Conservation (phyloP, 2,888 invertebrate species). For the Archips crataeganus region DNA sequence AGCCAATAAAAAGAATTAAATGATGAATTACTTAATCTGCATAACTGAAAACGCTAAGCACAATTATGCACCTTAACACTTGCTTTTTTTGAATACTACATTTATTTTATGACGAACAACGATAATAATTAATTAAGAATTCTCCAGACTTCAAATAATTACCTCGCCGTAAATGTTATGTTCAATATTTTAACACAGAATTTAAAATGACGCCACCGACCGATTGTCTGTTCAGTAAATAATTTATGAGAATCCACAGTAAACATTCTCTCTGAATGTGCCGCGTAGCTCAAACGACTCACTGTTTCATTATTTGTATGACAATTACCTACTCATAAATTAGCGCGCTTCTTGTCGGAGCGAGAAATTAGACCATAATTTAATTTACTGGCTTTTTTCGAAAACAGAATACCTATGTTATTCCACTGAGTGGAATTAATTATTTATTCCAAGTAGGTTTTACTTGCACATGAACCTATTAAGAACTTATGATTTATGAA, state of each 20-base stretch:
- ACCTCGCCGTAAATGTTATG: not conserved
- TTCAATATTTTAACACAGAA: not conserved
- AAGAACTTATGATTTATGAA: too few species aligned
- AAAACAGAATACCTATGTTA: constrained; percentile 4
- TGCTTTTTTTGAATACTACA: not conserved
- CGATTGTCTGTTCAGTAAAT: not conserved
- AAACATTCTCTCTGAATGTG: not conserved
- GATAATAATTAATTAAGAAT: not conserved
- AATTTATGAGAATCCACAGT: not conserved
- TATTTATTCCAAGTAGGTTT: not conserved
- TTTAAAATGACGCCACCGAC: not conserved
- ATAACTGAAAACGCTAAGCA: too few species aligned
- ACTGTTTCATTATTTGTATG: constrained; percentile 2
- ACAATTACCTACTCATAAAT: not conserved
- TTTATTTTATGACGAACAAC: not conserved
- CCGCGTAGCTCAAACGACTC: not conserved
- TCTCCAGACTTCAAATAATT: not conserved
- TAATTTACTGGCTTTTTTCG: constrained; percentile 9
- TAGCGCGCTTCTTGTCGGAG: not conserved
- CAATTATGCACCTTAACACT: too few species aligned
- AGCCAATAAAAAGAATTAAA: too few species aligned
- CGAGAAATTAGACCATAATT: not conserved
- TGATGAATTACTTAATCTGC: not conserved
- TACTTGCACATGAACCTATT: too few species aligned
- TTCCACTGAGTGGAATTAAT: not conserved